Evolutionary conservation across 1,140 invertebrate genomes (phyloP).

Genomic region (Andrena cerasifolii): DNA sequence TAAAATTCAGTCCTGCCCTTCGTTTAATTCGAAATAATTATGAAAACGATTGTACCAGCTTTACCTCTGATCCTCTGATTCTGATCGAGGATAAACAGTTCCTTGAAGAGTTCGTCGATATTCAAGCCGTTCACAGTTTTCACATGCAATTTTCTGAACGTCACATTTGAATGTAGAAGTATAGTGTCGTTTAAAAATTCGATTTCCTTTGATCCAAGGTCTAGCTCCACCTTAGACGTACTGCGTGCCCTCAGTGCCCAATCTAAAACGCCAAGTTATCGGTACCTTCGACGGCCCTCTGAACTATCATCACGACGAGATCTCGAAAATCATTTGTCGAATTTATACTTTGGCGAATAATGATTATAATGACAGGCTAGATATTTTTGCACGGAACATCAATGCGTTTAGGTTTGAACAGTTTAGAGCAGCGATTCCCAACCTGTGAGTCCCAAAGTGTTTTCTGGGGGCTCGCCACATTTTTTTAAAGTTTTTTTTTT

Average conservation of each 20-base stretch:
- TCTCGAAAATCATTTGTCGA: no score
- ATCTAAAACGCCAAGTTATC: conserved; percentile 58
- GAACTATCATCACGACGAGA: no score
- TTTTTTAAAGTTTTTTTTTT: no score
- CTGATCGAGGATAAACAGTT: conserved; percentile 58
- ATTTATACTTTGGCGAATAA: no score
- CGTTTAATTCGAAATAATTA: no score
- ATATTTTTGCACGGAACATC: no score
- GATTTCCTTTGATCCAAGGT: conserved; percentile 1
- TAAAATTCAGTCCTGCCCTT: background rate
- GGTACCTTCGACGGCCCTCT: no score
- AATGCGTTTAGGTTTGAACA: no score
- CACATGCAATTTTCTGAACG: conserved; percentile 44
- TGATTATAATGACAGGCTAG: no score
- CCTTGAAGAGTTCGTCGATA: conserved; percentile 49
- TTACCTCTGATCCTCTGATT: conserved; percentile 68
- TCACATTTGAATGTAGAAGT: conserved; percentile 49
- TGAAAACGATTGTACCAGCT: background rate
- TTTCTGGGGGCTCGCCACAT: no score
- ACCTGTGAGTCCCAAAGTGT: no score
- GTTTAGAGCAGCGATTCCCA: no score
- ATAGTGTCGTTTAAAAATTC: conserved; percentile 61
- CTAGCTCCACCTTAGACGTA: conserved; percentile 27
- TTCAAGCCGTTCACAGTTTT: conserved; percentile 52
- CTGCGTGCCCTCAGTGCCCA: conserved; percentile 62